Percentiles rank a stretch among this genome's conserved stretches.
Conservation (phyloP, 2,797 vertebrate genomes). For the Melanotaenia trifasciata region DNA sequence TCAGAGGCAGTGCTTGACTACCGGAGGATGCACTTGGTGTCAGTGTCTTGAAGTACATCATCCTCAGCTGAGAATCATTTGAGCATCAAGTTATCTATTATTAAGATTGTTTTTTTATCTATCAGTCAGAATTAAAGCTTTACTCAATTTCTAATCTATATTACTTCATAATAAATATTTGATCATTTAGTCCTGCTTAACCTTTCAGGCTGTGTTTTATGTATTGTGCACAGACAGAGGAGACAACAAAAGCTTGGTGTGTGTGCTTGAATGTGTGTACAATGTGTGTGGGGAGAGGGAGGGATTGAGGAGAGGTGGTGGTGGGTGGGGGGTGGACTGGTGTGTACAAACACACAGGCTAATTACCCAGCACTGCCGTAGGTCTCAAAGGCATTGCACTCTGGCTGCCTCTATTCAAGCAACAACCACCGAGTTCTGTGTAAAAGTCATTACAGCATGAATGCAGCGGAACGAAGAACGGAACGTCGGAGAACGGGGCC, state of each 20-base stretch:
- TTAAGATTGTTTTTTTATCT: neutral
- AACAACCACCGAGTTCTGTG: slow-evolving; percentile 75
- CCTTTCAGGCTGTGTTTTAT: slow-evolving; percentile 54
- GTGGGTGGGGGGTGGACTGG: neutral
- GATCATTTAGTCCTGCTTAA: slow-evolving; percentile 43
- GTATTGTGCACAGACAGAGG: slow-evolving; percentile 54
- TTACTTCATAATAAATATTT: slow-evolving; percentile 35
- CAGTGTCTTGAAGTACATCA: slow-evolving; percentile 4
- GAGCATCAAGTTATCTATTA: slow-evolving; percentile 14
- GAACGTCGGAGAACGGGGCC: slow-evolving; percentile 30
- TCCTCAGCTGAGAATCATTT: neutral
- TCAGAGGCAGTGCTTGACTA: slow-evolving; percentile 54
- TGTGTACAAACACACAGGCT: slow-evolving; percentile 81
- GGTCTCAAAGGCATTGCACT: slow-evolving; percentile 83
- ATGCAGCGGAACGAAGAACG: slow-evolving; percentile 69
- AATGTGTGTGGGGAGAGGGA: slow-evolving; percentile 20
- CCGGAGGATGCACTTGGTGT: slow-evolving; percentile 30
- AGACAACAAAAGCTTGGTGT: slow-evolving; percentile 76
- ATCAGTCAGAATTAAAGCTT: slow-evolving; percentile 6
- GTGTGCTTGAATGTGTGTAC: slow-evolving; percentile 41
- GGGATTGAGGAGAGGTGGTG: neutral
- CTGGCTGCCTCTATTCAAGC: slow-evolving; percentile 79
- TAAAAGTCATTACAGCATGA: slow-evolving; percentile 85
- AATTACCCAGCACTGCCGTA: slow-evolving; percentile 81
- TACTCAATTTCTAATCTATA: slow-evolving; percentile 15